A percentile compares a stretch with the other conserved stretches of the same genome.
Evolutionary conservation across 2,888 invertebrate species (phyloP).

Genomic region (Ochlodes sylvanus): DNA sequence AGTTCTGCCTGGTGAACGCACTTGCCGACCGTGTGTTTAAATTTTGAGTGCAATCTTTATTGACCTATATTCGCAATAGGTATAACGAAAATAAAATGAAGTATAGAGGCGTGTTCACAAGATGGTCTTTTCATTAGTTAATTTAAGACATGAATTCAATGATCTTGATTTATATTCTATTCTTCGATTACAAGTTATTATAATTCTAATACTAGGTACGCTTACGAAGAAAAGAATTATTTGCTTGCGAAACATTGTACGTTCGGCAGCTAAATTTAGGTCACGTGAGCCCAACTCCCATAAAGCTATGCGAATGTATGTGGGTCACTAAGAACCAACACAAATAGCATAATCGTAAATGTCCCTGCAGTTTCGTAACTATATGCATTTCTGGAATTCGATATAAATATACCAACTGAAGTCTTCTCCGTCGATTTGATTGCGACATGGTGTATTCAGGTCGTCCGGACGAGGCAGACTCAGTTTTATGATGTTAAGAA

Average conservation of each 20-base stretch:
- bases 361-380: conserved; percentile 63
- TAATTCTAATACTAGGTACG: neutral
- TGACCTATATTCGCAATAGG: too few relatives aligned
- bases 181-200: neutral
- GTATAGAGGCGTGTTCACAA: too few relatives aligned
- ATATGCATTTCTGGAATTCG: conserved; percentile 50
- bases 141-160: too few relatives aligned
- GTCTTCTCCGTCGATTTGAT: conserved; percentile 42
- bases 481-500: neutral
- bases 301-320: conserved; percentile 71
- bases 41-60: neutral
- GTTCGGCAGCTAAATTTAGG: conserved; percentile 73
- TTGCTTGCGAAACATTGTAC: conserved; percentile 64
- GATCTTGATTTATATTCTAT: too few relatives aligned
- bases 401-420: conserved; percentile 51
- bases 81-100: too few relatives aligned
- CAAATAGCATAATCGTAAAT: conserved; percentile 68
- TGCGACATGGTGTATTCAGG: conserved; percentile 47
- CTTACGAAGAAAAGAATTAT: conserved; percentile 48
- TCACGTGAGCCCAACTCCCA: conserved; percentile 58
- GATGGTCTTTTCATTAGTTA: too few relatives aligned
- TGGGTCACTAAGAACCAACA: conserved; percentile 67
- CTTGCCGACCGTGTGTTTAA: conserved; percentile 52
- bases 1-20: conserved; percentile 57
- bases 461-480: conserved; percentile 25